Base-by-base conservation (phyloP, 2,888 invertebrate species). In the Cataglyphis altisquamis region DNA sequence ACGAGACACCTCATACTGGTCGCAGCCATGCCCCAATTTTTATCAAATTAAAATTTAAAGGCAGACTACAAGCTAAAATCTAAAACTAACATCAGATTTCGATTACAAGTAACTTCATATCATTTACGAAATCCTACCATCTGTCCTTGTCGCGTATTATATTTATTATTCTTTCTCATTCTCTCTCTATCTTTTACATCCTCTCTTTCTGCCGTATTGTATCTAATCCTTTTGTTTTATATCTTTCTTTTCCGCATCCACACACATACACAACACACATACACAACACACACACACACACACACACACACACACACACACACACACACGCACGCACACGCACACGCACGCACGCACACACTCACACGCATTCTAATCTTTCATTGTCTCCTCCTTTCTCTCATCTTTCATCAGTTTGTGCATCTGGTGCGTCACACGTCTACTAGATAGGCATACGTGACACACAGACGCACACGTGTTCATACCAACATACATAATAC, bases 371-470 rank as follows among this genome's bases (percentile, higher is more conserved):
- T 57, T 60, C 52, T 60, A 68, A 36, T 48, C 52, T 63, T 77
- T 84, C 45, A 52, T 80, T 62, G 73, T 41, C 55, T 52, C 62
- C 36, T 64, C 39, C 55, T 64, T 48, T 62, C 73, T 85, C 78
- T 72, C 66, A 52, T 66, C 62, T 21, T 60, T 60, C 25, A 36
- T 80, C 78, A 78, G 78, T 60, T 55, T 55, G 52, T 75, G n/a
- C 48, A 52, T 32, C 57, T 72, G 60, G 32, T 21, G 21, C 72
- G 18, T 73, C 60, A 84, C 68, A 55, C 78, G 64, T 75, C 70
- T 83, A 82, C 85, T 21, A 89, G 67, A 82, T 85, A 85, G 82
- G 83, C 78, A 83, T 84, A 84, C 83, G 63, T 70, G 66, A 84
- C 78, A 83, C 85, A 85, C 80, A 85, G 74, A 88, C 57, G 67